Evolutionary conservation across 2,888 invertebrate genomes (phyloP).

Genomic region (Hoplodrina blanda): DNA sequence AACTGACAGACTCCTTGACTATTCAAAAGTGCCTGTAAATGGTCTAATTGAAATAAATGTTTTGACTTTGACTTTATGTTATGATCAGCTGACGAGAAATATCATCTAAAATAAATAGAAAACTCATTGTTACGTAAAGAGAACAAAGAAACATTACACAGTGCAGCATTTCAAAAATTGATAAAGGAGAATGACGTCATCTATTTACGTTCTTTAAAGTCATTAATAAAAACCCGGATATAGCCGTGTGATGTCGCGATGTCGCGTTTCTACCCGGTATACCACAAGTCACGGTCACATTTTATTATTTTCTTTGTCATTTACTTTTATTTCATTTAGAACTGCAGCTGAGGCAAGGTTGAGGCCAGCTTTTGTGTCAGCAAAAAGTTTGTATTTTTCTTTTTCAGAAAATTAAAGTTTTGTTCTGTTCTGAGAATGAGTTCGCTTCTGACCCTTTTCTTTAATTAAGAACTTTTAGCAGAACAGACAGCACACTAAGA

Average conservation of each 20-base stretch:
- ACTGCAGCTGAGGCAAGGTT: neutral
- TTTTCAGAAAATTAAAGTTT: neutral
- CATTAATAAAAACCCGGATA: constrained; percentile 14
- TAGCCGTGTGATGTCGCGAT: constrained; percentile 17
- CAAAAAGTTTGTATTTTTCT: neutral
- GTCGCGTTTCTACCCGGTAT: constrained; percentile 5
- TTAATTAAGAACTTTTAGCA: neutral
- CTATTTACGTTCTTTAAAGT: neutral
- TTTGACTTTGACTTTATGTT: too few relatives aligned
- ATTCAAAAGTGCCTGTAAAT: too few relatives aligned
- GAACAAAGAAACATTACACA: neutral
- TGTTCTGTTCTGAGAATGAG: neutral
- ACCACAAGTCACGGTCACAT: constrained; percentile 20
- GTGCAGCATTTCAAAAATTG: neutral
- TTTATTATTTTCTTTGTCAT: constrained; percentile 28
- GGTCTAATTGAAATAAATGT: too few relatives aligned
- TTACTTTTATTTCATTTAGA: constrained; percentile 19
- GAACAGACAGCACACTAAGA: neutral
- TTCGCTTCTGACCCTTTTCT: neutral
- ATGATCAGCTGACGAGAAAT: neutral
- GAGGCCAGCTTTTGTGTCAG: neutral
- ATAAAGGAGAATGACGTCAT: neutral
- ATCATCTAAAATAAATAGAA: too few relatives aligned
- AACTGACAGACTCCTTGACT: too few relatives aligned
- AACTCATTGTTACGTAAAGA: too few relatives aligned